A percentile compares a stretch with the other conserved stretches of the same genome.
phyloP scores from a whole-genome alignment of 1,140 invertebrate genomes.

The Sinonovacula constricta region DNA sequence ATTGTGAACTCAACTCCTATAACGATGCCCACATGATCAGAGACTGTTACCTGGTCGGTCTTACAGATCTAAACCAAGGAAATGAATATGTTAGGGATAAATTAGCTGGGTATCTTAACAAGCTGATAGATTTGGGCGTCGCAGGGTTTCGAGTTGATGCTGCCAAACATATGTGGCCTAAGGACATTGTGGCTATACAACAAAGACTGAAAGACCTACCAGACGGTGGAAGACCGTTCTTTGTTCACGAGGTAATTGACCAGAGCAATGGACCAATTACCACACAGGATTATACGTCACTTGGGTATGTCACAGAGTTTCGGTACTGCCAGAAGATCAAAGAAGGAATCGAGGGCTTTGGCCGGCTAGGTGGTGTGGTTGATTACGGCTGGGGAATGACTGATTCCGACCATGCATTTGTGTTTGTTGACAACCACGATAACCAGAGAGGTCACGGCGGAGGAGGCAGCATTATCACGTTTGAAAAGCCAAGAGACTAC shows the following conservation, averaged over 20 bases:
- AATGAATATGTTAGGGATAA: slow-evolving; percentile 84
- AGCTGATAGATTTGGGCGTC: slow-evolving; percentile 86
- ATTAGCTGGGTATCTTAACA: slow-evolving; percentile 83
- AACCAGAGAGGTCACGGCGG: slow-evolving; percentile 69
- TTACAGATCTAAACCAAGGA: slow-evolving; percentile 87
- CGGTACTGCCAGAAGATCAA: slow-evolving; percentile 77
- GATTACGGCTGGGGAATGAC: slow-evolving; percentile 72
- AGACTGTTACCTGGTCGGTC: slow-evolving; percentile 86
- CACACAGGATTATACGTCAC: slow-evolving; percentile 78
- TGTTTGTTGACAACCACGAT: slow-evolving; percentile 80
- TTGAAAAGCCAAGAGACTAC: slow-evolving; percentile 69
- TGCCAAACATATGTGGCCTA: slow-evolving; percentile 76
- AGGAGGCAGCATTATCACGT: slow-evolving; percentile 58
- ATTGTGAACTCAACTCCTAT: slow-evolving; percentile 76
- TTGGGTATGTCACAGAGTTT: slow-evolving; percentile 87
- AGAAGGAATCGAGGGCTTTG: slow-evolving; percentile 57
- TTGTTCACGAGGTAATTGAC: slow-evolving; percentile 92
- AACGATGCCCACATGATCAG: slow-evolving; percentile 78
- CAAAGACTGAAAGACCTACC: slow-evolving; percentile 76
- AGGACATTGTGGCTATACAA: slow-evolving; percentile 65
- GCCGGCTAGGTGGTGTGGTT: slow-evolving; percentile 47
- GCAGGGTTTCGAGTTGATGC: slow-evolving; percentile 82
- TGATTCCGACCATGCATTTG: slow-evolving; percentile 74
- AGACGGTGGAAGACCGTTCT: slow-evolving; percentile 78
- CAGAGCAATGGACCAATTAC: slow-evolving; percentile 85